These are phyloP conservation scores for Microcebus jonahi DNA, from an alignment of 2,113 vertebrate genomes.

Conservation along the genomic window DNA sequence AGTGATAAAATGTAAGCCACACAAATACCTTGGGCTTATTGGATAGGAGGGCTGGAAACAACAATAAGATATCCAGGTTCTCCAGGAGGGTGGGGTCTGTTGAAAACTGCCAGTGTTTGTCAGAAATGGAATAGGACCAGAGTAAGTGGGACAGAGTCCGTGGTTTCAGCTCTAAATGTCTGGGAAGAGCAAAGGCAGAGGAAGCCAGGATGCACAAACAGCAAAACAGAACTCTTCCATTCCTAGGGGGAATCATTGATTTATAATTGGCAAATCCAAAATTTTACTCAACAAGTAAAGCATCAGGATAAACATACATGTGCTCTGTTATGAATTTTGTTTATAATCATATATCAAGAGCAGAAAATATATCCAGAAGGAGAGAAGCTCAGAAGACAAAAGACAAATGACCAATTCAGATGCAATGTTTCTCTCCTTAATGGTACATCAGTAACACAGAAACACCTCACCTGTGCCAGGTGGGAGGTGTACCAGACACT, in stretches of 20 bases:
- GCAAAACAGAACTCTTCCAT: background rate
- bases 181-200: background rate
- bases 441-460: background rate
- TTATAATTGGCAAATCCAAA: background rate
- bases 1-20: background rate
- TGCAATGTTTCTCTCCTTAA: background rate
- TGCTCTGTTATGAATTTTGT: background rate
- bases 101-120: background rate
- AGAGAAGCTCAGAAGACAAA: background rate
- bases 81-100: background rate
- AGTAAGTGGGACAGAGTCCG: background rate
- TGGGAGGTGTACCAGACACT: background rate
- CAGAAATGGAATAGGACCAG: background rate
- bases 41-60: background rate
- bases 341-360: background rate
- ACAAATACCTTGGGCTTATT: background rate
- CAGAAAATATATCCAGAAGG: background rate
- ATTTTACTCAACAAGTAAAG: background rate
- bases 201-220: background rate
- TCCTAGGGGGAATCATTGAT: background rate
- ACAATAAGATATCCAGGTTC: background rate
- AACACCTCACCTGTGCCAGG: background rate
- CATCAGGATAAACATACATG: background rate
- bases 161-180: background rate
- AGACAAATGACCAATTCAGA: background rate